Percentiles rank a stretch among this genome's conserved stretches.
These are phyloP conservation scores for Chionodraco myersi DNA, from an alignment of 2,113 vertebrate genomes.

Conservation along the genomic window DNA sequence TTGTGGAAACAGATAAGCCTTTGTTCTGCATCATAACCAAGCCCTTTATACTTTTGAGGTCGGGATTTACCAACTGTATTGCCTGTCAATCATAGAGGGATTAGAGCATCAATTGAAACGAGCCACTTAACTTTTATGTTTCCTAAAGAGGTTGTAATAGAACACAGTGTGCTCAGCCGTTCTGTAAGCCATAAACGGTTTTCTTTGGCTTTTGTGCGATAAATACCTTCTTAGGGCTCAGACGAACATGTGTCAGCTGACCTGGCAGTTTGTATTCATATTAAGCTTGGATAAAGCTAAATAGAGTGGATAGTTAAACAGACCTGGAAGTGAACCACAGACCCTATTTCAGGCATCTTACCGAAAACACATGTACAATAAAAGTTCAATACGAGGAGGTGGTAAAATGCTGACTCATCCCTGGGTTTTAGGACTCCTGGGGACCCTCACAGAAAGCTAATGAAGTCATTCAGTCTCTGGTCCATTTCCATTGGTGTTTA, in stretches of 20 bases:
- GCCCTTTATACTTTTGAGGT: slow-evolving; percentile 31
- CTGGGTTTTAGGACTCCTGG: no score
- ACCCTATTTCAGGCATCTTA: no score
- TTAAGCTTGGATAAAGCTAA: no score
- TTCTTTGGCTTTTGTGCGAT: neutral
- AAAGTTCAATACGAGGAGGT: no score
- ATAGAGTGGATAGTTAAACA: no score
- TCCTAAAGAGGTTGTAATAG: slow-evolving; percentile 55
- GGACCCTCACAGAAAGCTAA: slow-evolving; percentile 8
- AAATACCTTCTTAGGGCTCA: neutral
- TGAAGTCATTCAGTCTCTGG: neutral
- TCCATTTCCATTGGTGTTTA: neutral
- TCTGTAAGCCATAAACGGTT: slow-evolving; percentile 24
- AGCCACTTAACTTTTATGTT: slow-evolving; percentile 42
- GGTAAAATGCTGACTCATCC: no score
- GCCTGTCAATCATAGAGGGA: slow-evolving; percentile 48
- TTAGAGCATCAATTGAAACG: slow-evolving; percentile 47
- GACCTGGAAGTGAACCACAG: no score
- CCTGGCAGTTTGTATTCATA: neutral
- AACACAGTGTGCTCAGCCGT: slow-evolving; percentile 19
- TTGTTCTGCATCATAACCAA: slow-evolving; percentile 69
- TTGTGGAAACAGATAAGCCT: slow-evolving; percentile 72
- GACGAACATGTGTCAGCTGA: neutral
- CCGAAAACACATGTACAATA: no score
- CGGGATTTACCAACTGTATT: slow-evolving; percentile 56